These are phyloP conservation scores for Philonicus albiceps DNA, from an alignment of 2,888 invertebrate genomes.

Conservation along the genomic window DNA sequence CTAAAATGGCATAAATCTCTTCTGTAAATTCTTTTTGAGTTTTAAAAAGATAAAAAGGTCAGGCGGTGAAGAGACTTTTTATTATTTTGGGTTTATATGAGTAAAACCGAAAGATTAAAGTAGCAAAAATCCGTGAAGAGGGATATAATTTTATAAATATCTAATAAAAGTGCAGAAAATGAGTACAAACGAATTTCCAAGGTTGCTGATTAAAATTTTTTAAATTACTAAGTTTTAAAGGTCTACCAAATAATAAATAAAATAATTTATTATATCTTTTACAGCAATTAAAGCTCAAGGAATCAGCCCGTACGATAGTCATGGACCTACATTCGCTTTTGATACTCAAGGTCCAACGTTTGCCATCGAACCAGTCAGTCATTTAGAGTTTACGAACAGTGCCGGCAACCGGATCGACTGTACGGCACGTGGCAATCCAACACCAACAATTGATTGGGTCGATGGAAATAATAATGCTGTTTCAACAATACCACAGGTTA, in stretches of 20 bases:
- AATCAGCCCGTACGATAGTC: neutral
- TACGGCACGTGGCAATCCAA: conserved; percentile 66
- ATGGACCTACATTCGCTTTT: conserved; percentile 55
- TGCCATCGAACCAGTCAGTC: conserved; percentile 65
- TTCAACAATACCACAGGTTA: conserved; percentile 64
- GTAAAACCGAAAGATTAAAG: too few relatives aligned
- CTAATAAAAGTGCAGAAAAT: too few relatives aligned
- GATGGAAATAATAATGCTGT: conserved; percentile 66
- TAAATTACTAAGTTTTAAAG: too few relatives aligned
- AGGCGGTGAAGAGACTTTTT: too few relatives aligned
- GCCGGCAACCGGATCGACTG: conserved; percentile 67
- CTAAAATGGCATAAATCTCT: neutral
- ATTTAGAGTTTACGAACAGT: conserved; percentile 67
- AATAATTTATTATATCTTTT: neutral
- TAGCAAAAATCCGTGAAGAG: too few relatives aligned
- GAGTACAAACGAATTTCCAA: too few relatives aligned
- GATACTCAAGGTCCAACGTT: conserved; percentile 68
- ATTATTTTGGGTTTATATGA: neutral
- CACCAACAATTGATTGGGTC: conserved; percentile 67
- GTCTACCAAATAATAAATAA: too few relatives aligned
- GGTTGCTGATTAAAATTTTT: too few relatives aligned
- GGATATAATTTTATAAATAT: too few relatives aligned
- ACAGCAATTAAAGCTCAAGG: neutral
- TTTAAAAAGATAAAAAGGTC: neutral
- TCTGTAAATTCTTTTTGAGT: neutral